phyloP scores from a whole-genome alignment of 37 sponge, comb jelly and placozoan species.

The Mnemiopsis leidyi region DNA sequence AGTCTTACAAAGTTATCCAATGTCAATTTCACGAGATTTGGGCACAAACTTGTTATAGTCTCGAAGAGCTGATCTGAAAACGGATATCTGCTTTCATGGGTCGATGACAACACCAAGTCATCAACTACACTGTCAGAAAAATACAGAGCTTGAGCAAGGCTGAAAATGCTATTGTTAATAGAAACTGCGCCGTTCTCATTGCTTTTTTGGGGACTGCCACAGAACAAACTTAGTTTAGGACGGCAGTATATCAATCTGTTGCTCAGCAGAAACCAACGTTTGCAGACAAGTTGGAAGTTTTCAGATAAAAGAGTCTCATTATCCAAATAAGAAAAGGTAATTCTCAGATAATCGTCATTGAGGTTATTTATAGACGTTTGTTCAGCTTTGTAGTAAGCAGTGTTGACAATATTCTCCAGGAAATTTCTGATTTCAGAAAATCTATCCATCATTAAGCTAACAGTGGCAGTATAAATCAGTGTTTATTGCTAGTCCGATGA shows the following conservation, averaged over 20 bases:
- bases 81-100: background rate
- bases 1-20: background rate
- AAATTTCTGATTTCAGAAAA: background rate
- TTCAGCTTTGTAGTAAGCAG: background rate
- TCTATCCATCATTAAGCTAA: background rate
- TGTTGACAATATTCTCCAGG: background rate
- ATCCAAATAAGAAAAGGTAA: background rate
- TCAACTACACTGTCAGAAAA: background rate
- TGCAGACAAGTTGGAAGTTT: background rate
- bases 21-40: background rate
- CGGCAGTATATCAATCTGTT: background rate
- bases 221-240: background rate
- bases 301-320: background rate
- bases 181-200: background rate
- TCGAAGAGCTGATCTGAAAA: background rate
- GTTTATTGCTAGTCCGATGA: too few relatives aligned
- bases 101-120: background rate
- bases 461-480: too few relatives aligned
- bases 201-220: background rate
- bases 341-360: background rate
- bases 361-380: background rate
- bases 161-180: background rate
- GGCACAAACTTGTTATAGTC: background rate
- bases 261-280: background rate
- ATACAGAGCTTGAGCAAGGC: slow-evolving; percentile 3